phyloP scores from a whole-genome alignment of 1,140 invertebrate genomes.

The Philotrypesis tridentata region DNA sequence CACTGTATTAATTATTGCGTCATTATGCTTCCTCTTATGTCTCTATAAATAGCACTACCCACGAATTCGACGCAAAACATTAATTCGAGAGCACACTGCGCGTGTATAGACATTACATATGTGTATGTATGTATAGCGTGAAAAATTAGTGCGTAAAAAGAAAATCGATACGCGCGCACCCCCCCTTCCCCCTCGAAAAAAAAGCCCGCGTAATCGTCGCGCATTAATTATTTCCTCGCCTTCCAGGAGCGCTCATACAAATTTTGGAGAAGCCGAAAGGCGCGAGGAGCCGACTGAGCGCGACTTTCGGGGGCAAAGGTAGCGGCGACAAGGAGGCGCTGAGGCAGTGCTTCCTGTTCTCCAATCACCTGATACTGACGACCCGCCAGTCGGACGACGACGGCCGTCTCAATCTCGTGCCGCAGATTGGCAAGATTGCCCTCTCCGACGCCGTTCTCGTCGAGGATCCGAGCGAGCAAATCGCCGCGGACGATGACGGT shows the following conservation, averaged over 20 bases:
- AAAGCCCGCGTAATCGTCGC: no score
- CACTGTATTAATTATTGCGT: no score
- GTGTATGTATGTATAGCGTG: no score
- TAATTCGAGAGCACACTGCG: no score
- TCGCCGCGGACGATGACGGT: constrained; percentile 79
- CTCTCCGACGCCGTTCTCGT: constrained; percentile 89
- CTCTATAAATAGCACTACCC: no score
- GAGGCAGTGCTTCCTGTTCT: constrained; percentile 90
- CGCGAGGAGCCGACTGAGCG: constrained; percentile 75
- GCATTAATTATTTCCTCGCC: constrained; percentile 40
- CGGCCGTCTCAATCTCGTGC: constrained; percentile 89
- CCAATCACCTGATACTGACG: constrained; percentile 89
- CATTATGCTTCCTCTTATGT: no score
- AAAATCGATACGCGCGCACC: no score
- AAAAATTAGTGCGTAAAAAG: no score
- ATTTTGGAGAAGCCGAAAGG: constrained; percentile 79
- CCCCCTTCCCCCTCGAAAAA: no score
- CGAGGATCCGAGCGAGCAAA: constrained; percentile 83
- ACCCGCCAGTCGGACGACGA: constrained; percentile 78
- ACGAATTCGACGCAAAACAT: no score
- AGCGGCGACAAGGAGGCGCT: constrained; percentile 80
- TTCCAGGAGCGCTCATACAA: constrained; percentile 82
- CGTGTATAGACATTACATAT: no score
- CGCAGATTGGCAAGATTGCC: constrained; percentile 87
- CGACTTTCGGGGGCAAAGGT: constrained; percentile 77